These are phyloP conservation scores for Palythoa grandiflora DNA, from an alignment of 92 coral and sea anemone genomes.

Conservation along the genomic window DNA sequence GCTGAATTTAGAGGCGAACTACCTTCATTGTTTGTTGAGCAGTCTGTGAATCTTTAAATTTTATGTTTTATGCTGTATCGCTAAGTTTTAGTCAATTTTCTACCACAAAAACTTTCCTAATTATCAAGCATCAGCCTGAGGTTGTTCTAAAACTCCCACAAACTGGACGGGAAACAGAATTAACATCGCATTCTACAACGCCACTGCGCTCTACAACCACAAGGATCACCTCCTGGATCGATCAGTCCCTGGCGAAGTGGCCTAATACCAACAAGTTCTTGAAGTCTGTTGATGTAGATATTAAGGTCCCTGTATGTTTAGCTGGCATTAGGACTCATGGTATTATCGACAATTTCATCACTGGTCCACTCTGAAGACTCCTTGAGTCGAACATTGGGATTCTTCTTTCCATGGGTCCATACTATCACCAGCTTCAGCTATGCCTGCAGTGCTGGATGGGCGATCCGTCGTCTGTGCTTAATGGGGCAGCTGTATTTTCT, in stretches of 20 bases:
- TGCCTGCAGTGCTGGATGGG: constrained; percentile 8
- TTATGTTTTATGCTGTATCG: too few relatives aligned
- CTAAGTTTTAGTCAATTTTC: too few relatives aligned
- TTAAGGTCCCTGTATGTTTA: not conserved
- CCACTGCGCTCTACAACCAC: too few relatives aligned
- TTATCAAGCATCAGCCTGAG: too few relatives aligned
- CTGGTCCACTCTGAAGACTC: not conserved
- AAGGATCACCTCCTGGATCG: not conserved
- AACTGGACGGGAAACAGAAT: constrained; percentile 19
- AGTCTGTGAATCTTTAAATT: too few relatives aligned
- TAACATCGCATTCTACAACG: too few relatives aligned
- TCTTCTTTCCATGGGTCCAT: not conserved
- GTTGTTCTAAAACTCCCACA: too few relatives aligned
- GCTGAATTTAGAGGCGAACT: too few relatives aligned
- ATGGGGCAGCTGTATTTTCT: not conserved
- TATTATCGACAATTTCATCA: too few relatives aligned
- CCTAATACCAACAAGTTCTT: not conserved
- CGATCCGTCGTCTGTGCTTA: not conserved
- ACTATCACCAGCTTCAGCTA: not conserved
- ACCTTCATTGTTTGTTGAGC: too few relatives aligned
- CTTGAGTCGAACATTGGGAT: not conserved
- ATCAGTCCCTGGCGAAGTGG: constrained; percentile 5
- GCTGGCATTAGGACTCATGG: not conserved
- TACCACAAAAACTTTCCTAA: too few relatives aligned
- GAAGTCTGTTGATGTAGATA: constrained; percentile 8